Evolutionary conservation across 2,888 invertebrate genomes (phyloP).

Genomic region (Augochlorella aurata): DNA sequence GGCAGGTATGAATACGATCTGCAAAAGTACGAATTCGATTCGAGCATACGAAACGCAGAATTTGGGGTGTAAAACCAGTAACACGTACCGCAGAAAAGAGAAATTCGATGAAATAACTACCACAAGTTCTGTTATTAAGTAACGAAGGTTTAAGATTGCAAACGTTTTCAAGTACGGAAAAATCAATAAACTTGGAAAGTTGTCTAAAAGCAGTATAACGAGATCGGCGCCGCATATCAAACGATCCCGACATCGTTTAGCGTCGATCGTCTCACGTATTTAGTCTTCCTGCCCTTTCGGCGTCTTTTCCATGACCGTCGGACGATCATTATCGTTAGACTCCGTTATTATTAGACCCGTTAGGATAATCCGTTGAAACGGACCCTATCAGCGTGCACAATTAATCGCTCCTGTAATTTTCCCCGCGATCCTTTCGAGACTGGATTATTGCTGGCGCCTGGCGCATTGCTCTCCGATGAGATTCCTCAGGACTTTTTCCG

Average conservation of each 20-base stretch:
- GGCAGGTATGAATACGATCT: no score
- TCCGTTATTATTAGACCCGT: conserved; percentile 15
- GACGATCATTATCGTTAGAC: not conserved
- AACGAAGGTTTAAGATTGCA: not conserved
- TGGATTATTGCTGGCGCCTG: conserved; percentile 16
- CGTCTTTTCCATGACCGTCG: not conserved
- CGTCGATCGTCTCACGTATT: not conserved
- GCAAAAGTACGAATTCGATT: no score
- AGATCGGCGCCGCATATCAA: not conserved
- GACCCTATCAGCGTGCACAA: not conserved
- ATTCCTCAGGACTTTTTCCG: conserved; percentile 9
- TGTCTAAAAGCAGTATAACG: not conserved
- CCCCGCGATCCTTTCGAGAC: not conserved
- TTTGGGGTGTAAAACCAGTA: no score
- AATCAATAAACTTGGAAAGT: not conserved
- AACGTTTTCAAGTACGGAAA: not conserved
- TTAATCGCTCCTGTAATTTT: conserved; percentile 22
- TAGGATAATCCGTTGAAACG: conserved; percentile 13
- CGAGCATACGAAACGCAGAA: no score
- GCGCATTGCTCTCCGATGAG: conserved; percentile 1
- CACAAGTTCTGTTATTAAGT: not conserved
- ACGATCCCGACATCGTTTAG: not conserved
- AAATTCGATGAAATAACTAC: not conserved
- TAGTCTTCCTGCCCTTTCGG: not conserved
- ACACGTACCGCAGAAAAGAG: not conserved